Base-by-base conservation (phyloP, 2,797 vertebrate species). In the Gallirallus australis region DNA sequence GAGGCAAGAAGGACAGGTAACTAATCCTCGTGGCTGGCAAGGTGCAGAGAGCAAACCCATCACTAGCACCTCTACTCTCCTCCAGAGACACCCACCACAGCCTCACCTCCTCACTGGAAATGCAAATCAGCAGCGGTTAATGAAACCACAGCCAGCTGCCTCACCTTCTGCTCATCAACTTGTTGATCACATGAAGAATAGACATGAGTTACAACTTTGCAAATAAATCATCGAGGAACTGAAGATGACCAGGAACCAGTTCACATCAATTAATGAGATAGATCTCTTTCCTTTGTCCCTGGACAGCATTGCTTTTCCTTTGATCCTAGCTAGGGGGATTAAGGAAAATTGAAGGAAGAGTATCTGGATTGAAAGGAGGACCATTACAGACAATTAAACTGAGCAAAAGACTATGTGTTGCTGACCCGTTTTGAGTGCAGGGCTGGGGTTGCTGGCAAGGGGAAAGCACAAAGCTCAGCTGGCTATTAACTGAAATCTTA, bases 11-110 rank as follows among this genome's bases (percentile, higher is more conserved):
- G 9, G 10, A 27, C 5, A 14, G 15, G 17, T 16, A 53, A 65
- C 24, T 33, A 13, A 2, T 21, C 37, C 37, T 60, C 75, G 40
- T 7, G 6, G n/a, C 24, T 14, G 37, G 28, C 1, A 0, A 1
- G 12, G 15, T 3, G 7, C 31, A 47, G 39, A 42, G 13, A 54
- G 11, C 47, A 60, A 59, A 33, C 31, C 52, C 33, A 16, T 15
- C 11, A 1, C 31, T 14, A 37, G 12, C 27, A 35, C 10, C 45
- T 27, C 45, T 7, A 13, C 79, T 54, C 13, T 18, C 56, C 73
- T 52, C 23, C 24, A 4, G 13, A 71, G 15, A 8, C 57, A 30
- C 15, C 16, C 37, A 39, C 15, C 16, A 6, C 33, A 35, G 5
- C 52, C 18, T 19, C 12, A 28, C 28, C 31, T 76, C 28, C 83